phyloP scores from a whole-genome alignment of 2,888 invertebrate genomes.

The Abscondita cerata region DNA sequence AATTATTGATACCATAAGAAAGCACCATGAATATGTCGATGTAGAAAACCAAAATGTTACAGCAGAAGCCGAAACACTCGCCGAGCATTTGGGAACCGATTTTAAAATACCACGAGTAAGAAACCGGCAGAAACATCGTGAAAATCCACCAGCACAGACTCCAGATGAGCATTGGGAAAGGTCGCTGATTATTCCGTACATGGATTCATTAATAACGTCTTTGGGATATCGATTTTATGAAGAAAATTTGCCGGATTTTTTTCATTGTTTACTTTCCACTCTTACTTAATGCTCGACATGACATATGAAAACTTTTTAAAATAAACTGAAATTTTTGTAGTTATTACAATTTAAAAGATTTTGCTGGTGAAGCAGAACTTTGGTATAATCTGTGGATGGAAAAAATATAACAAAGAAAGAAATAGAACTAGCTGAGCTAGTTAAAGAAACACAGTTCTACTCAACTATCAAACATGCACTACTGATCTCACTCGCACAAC shows the following conservation, averaged over 20 bases:
- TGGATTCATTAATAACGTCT: conserved; percentile 2
- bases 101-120: background rate
- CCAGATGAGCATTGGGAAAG: background rate
- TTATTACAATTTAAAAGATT: conserved; percentile 1
- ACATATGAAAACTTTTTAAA: background rate
- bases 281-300: background rate
- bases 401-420: conserved; percentile 7
- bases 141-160: background rate
- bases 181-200: conserved; percentile 2
- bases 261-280: no score
- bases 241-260: no score
- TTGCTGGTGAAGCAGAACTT: background rate
- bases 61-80: background rate
- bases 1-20: background rate
- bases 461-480: no score
- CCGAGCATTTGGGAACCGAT: no score
- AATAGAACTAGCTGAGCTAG: background rate
- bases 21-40: background rate
- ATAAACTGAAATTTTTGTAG: background rate
- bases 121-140: background rate
- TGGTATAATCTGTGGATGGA: conserved; percentile 2
- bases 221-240: background rate
- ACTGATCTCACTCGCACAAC: conserved; percentile 7
- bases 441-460: conserved; percentile 1
- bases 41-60: background rate